These are phyloP conservation scores for Probosciger aterrimus DNA, from an alignment of 2,113 vertebrate species.

Conservation along the genomic window DNA sequence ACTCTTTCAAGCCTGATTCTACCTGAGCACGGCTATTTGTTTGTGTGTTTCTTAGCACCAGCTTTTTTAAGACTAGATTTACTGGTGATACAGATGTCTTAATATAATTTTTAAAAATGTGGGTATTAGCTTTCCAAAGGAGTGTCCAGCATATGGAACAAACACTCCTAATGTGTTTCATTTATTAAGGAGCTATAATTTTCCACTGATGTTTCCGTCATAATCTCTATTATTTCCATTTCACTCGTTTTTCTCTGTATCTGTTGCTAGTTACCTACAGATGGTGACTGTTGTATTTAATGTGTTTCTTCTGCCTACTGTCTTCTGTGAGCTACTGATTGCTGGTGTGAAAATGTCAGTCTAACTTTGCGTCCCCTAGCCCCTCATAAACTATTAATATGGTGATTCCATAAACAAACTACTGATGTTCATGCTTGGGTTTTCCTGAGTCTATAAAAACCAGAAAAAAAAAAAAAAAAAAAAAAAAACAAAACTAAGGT, in stretches of 20 bases:
- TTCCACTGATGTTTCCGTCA: neutral
- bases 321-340: neutral
- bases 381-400: neutral
- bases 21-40: neutral
- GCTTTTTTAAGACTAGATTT: neutral
- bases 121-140: neutral
- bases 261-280: neutral
- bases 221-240: neutral
- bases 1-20: accelerated
- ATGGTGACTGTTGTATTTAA: neutral
- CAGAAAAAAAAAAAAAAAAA: neutral
- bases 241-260: neutral
- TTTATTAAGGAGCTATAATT: neutral
- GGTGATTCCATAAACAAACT: neutral
- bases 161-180: neutral
- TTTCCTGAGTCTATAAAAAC: neutral
- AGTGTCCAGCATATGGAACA: neutral
- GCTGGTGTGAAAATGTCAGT: neutral
- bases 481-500: neutral
- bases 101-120: neutral
- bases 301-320: neutral
- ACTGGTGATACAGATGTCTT: neutral
- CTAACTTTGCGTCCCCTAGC: neutral
- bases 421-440: neutral
- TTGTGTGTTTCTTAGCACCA: accelerated